phyloP scores from a whole-genome alignment of 2,113 vertebrate species.

The Anthoscopus minutus region DNA sequence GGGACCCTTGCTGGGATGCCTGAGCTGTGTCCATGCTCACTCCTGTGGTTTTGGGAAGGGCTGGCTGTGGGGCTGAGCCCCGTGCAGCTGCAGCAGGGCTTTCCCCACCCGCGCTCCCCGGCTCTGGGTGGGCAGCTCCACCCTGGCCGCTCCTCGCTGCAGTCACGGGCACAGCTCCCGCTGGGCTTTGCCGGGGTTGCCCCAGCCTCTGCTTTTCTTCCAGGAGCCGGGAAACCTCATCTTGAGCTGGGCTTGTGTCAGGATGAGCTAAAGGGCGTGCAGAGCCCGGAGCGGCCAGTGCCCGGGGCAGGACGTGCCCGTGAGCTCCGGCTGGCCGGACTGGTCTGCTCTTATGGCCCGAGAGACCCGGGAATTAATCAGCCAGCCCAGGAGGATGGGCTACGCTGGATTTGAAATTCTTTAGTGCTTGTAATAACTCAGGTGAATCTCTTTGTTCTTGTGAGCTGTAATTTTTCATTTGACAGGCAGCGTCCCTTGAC shows the following conservation, averaged over 20 bases:
- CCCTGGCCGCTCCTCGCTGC: background rate
- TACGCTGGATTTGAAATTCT: background rate
- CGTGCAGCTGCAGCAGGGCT: background rate
- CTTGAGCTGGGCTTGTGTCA: fast-evolving
- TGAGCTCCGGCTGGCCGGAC: background rate
- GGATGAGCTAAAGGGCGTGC: fast-evolving
- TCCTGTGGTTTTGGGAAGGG: background rate
- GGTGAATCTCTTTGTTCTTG: slow-evolving; percentile 46
- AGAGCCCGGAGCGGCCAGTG: background rate
- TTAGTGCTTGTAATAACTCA: background rate
- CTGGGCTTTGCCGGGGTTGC: background rate
- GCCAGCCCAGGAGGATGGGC: background rate
- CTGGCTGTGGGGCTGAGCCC: background rate
- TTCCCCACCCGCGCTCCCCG: background rate
- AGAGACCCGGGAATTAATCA: background rate
- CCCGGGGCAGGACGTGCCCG: background rate
- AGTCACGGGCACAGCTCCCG: fast-evolving
- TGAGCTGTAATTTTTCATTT: background rate
- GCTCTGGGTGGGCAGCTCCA: background rate
- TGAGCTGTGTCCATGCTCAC: background rate
- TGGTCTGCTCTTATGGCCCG: background rate
- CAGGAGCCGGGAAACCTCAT: background rate
- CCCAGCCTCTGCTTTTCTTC: background rate
- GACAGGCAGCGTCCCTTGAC: background rate
- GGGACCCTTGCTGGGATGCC: background rate